These are phyloP conservation scores for Rattus rattus DNA, from an alignment of 2,113 vertebrate genomes.

Conservation along the genomic window DNA sequence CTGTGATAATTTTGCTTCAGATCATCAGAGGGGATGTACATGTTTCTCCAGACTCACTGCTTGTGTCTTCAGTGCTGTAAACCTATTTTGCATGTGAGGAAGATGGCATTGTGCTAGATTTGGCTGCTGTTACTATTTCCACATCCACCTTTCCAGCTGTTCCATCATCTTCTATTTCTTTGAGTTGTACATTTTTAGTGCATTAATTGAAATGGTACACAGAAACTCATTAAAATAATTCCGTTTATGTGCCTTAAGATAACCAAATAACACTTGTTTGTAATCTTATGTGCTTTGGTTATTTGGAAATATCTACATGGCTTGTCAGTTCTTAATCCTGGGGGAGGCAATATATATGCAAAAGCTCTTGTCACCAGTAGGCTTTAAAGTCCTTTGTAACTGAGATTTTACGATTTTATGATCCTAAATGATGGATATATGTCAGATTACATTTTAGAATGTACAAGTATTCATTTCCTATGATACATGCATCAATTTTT, in stretches of 20 bases:
- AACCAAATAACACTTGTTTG: neutral
- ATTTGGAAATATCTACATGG: neutral
- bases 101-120: neutral
- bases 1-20: neutral
- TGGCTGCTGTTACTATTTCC: neutral
- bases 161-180: neutral
- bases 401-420: slow-evolving; percentile 40
- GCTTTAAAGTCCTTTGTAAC: neutral
- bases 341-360: neutral
- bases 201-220: neutral
- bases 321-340: neutral
- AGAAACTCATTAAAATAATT: neutral
- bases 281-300: neutral
- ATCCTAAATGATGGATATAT: neutral
- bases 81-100: slow-evolving; percentile 52
- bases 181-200: neutral
- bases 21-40: neutral
- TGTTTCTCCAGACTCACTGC: neutral
- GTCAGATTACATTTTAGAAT: neutral
- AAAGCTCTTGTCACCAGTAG: neutral
- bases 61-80: slow-evolving; percentile 1
- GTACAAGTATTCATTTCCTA: neutral
- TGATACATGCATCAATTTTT: neutral
- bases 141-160: neutral
- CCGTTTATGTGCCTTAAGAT: neutral